Evolutionary conservation across 2,113 vertebrate species (phyloP).

Genomic region (Oreocharis arfaki): DNA sequence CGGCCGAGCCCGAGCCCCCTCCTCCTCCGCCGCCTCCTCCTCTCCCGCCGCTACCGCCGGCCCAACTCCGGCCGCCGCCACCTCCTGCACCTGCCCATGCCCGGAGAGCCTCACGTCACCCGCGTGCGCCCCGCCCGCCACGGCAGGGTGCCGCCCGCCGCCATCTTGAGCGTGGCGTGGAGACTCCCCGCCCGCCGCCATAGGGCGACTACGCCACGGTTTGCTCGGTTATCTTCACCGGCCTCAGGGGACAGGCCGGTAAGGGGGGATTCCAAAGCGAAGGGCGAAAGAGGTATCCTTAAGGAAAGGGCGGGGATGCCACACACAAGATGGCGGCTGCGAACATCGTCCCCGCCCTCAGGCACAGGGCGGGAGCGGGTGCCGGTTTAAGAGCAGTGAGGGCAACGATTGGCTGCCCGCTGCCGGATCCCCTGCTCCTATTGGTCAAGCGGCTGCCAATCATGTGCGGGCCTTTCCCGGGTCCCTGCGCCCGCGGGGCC

Average conservation of each 20-base stretch:
- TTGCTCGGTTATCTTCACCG: rapidly evolving
- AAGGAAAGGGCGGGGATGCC: constrained; percentile 8
- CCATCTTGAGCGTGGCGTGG: constrained; percentile 62
- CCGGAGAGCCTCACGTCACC: constrained; percentile 62
- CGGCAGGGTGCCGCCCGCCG: background rate
- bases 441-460: background rate
- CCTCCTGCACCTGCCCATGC: constrained; percentile 51
- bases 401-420: background rate
- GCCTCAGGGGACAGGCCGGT: rapidly evolving
- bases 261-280: no score
- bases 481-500: background rate
- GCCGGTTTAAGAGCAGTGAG: rapidly evolving
- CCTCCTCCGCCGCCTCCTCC: background rate
- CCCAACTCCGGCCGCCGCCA: constrained; percentile 50
- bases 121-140: background rate
- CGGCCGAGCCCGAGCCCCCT: background rate
- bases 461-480: rapidly evolving
- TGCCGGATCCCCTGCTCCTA: background rate
- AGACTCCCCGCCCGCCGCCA: rapidly evolving
- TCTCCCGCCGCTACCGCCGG: constrained; percentile 34
- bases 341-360: rapidly evolving
- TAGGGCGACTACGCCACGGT: rapidly evolving
- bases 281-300: background rate
- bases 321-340: constrained; percentile 63
- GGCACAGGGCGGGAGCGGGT: background rate